Conservation (phyloP, 2,113 vertebrate species). For the Prietella phreatophila region DNA sequence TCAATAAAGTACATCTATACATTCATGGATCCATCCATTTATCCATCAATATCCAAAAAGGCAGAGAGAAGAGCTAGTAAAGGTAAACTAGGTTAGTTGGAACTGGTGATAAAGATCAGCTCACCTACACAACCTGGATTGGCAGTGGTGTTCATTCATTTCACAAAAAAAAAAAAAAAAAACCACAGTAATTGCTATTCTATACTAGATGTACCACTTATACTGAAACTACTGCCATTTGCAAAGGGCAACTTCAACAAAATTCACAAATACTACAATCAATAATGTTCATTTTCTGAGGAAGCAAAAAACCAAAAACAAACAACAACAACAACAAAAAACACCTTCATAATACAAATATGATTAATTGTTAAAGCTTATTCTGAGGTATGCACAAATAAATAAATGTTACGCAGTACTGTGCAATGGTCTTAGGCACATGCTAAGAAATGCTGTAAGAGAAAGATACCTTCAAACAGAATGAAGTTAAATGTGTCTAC, state of each 20-base stretch:
- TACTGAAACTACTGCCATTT: neutral
- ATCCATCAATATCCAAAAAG: neutral
- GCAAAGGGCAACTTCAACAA: neutral
- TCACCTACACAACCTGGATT: neutral
- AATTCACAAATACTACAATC: neutral
- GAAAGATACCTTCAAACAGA: no score
- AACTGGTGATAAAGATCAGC: neutral
- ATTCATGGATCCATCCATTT: neutral
- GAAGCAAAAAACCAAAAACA: neutral
- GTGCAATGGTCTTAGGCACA: no score
- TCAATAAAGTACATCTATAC: neutral
- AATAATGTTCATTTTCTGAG: neutral
- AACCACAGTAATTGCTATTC: neutral
- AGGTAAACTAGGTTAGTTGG: neutral
- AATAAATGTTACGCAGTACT: neutral
- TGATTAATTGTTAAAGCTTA: neutral
- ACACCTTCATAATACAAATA: neutral
- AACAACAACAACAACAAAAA: neutral
- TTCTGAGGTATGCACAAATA: neutral
- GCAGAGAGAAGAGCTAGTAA: neutral
- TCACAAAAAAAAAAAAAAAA: neutral
- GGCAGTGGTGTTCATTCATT: neutral
- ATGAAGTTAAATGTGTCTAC: no score
- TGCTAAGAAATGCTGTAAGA: no score
- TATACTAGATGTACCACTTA: neutral